These are phyloP conservation scores for Dendrolimus pini DNA, from an alignment of 2,888 invertebrate species.

Conservation along the genomic window DNA sequence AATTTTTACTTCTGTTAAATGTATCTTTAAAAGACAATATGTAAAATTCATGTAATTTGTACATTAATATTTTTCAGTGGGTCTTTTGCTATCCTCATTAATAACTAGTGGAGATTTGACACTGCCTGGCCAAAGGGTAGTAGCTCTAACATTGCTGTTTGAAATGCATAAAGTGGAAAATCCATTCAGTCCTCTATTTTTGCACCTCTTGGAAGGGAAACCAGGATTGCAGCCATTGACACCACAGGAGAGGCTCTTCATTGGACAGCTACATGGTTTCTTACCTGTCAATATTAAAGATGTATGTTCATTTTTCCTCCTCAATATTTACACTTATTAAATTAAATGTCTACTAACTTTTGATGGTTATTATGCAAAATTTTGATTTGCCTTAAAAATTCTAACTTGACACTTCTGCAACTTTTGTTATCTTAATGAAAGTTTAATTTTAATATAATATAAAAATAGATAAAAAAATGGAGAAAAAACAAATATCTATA, in stretches of 20 bases:
- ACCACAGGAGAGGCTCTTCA: slow-evolving; percentile 82
- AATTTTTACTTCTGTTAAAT: too few relatives aligned
- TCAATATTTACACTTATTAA: too few relatives aligned
- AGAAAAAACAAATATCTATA: too few relatives aligned
- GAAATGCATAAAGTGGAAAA: slow-evolving; percentile 65
- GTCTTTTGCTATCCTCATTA: slow-evolving; percentile 60
- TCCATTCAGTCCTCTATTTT: slow-evolving; percentile 59
- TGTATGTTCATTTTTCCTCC: slow-evolving; percentile 56
- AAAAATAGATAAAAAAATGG: too few relatives aligned
- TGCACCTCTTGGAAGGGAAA: slow-evolving; percentile 61
- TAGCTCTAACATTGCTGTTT: slow-evolving; percentile 57
- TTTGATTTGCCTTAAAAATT: too few relatives aligned
- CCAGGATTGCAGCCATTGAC: slow-evolving; percentile 50
- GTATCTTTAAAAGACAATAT: too few relatives aligned
- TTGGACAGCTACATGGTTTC: slow-evolving; percentile 83
- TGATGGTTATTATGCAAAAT: too few relatives aligned
- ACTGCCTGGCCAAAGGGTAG: slow-evolving; percentile 63
- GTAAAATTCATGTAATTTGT: too few relatives aligned
- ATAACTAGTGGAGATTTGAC: slow-evolving; percentile 65
- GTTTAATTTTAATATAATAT: too few relatives aligned
- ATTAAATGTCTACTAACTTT: too few relatives aligned
- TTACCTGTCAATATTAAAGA: slow-evolving; percentile 82
- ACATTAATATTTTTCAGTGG: slow-evolving; percentile 36
- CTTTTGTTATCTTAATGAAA: too few relatives aligned
- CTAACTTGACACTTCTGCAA: too few relatives aligned